Percentiles rank a stretch among this genome's conserved stretches.
phyloP scores from a whole-genome alignment of 2,888 invertebrate species.

The Acanthoscelides obtectus region DNA sequence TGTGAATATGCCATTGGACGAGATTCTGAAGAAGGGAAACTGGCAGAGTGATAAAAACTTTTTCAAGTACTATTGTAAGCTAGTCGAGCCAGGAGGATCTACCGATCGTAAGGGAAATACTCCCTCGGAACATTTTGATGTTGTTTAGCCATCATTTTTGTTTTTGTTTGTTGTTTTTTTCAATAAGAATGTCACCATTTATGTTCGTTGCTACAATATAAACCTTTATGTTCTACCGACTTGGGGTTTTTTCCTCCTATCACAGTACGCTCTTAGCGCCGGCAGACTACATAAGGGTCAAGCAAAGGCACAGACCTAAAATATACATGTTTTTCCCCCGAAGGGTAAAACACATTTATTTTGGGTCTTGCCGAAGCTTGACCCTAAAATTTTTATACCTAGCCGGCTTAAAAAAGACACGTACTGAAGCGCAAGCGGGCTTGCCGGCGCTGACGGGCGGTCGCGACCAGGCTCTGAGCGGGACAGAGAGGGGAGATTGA shows the following conservation, averaged over 20 bases:
- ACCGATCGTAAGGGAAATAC: not conserved
- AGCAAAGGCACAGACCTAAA: slow-evolving; percentile 13
- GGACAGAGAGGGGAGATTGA: not conserved
- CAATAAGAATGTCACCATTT: too few species aligned
- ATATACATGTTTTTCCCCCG: slow-evolving; percentile 8
- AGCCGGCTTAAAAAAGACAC: too few species aligned
- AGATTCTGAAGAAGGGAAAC: slow-evolving; percentile 11
- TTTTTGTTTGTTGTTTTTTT: too few species aligned
- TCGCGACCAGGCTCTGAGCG: not conserved
- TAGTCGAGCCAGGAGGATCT: slow-evolving; percentile 1
- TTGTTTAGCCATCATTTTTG: not conserved
- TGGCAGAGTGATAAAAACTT: slow-evolving; percentile 13
- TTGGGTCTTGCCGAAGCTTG: slow-evolving; percentile 13
- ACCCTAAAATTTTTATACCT: slow-evolving; percentile 4
- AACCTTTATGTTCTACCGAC: not conserved
- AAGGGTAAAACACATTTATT: slow-evolving; percentile 10
- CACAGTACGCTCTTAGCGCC: slow-evolving; percentile 10
- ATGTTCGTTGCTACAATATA: too few species aligned
- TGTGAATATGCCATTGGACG: slow-evolving; percentile 2
- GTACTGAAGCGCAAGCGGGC: slow-evolving; percentile 3
- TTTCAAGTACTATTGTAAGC: slow-evolving; percentile 13
- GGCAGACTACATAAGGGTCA: slow-evolving; percentile 11
- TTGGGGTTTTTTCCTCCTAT: not conserved
- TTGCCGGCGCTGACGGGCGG: not conserved
- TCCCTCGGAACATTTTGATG: not conserved